Evolutionary conservation across 2,113 vertebrate genomes (phyloP).

Genomic region (Zapornia atra): DNA sequence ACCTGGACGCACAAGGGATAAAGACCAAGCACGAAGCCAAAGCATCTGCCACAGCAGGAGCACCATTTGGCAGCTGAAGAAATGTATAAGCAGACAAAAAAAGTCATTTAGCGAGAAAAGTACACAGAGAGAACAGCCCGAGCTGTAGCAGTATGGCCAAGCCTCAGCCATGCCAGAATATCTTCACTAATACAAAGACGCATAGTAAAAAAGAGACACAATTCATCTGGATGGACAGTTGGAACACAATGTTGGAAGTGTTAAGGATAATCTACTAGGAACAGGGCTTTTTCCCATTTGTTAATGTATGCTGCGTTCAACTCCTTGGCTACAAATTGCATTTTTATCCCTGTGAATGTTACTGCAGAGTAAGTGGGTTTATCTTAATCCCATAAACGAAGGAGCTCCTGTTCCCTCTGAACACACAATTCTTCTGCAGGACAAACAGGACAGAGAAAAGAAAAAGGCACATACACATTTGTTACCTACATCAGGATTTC

Average conservation of each 20-base stretch:
- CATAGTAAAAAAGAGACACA: background rate
- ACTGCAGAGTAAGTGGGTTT: conserved; percentile 27
- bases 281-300: background rate
- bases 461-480: background rate
- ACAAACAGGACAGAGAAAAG: background rate
- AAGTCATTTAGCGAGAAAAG: background rate
- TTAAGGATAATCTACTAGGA: background rate
- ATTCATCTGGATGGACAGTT: background rate
- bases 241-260: background rate
- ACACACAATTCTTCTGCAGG: background rate
- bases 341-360: conserved; percentile 13
- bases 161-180: background rate
- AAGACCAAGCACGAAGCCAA: background rate
- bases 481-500: background rate
- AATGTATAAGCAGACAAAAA: background rate
- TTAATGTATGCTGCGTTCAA: background rate
- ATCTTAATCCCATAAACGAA: conserved; percentile 25
- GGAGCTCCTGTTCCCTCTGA: background rate
- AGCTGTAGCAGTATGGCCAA: background rate
- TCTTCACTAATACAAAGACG: background rate
- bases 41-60: conserved; percentile 24
- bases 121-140: background rate
- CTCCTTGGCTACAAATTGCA: background rate
- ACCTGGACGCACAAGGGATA: background rate
- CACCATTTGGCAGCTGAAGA: conserved; percentile 26